Conservation (phyloP, 2,888 invertebrate species). For the Sclerodermus sp. region DNA sequence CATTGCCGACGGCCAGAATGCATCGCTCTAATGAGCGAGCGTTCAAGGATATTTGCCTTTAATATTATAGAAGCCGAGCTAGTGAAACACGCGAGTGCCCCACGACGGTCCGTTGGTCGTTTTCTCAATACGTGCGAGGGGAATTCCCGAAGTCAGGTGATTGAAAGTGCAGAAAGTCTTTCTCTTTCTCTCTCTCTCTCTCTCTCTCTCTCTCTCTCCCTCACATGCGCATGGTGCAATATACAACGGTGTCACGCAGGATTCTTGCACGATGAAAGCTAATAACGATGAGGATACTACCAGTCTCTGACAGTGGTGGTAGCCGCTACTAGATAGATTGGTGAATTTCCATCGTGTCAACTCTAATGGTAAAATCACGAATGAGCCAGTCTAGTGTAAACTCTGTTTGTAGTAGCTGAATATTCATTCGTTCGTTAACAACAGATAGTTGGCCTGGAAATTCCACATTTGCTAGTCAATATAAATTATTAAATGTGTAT, state of each 20-base stretch:
- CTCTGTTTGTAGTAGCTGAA: constrained; percentile 10
- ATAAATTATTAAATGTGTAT: constrained; percentile 39
- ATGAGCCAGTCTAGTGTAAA: too few species aligned
- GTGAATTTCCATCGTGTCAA: too few species aligned
- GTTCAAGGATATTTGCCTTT: constrained; percentile 52
- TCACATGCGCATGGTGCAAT: neutral
- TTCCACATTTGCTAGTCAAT: constrained; percentile 19
- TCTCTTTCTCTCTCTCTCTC: neutral
- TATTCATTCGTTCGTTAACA: constrained; percentile 20
- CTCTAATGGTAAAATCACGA: too few species aligned
- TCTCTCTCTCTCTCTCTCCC: neutral
- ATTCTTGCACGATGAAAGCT: too few species aligned
- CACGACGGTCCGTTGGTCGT: constrained; percentile 7
- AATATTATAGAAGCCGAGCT: constrained; percentile 41
- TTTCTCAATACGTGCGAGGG: too few species aligned
- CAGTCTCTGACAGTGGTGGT: too few species aligned
- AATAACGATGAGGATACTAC: too few species aligned
- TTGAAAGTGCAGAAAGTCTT: neutral
- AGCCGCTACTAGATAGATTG: too few species aligned
- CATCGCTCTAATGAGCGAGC: constrained; percentile 48
- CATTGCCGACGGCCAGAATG: constrained; percentile 35
- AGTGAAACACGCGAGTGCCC: constrained; percentile 13
- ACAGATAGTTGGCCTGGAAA: constrained; percentile 16
- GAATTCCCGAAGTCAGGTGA: too few species aligned
- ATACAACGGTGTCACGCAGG: too few species aligned